Evolutionary conservation across 2,888 invertebrate genomes (phyloP), one percentile per base, ranked within the genome.

Genomic region (Lamellibrachia satsuma): DNA sequence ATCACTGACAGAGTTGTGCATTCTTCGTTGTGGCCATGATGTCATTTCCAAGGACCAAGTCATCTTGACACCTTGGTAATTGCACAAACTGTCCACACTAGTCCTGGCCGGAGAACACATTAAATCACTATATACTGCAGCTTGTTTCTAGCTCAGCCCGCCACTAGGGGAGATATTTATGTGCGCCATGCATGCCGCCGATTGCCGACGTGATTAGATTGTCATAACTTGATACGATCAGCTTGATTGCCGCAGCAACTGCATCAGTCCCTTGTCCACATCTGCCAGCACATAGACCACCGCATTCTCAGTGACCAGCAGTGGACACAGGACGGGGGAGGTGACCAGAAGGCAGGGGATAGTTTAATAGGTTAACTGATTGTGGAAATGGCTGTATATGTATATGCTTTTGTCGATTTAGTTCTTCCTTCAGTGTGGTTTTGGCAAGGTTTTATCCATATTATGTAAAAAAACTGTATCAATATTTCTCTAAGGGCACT

Each of bases 171-270:
- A 75, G 75, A 75, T 75, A 75, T 75, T 75, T 75, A 75, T 75
- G 75, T 75, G 75, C 75, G 75, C 75, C 75, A 15, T 75, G 75
- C 75, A 75, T 75, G 75, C 22, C n/a, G 22, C 22, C 75, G 75
- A 75, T 75, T 75, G 75, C 75, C 22, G n/a, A 75, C n/a, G 75
- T 75, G 75, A 75, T 75, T 75, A 75, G 75, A 75, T 75, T 75
- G 75, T 75, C 75, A 75, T 75, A 75, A 75, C 75, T 75, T 75
- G 75, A 75, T 75, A 75, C 75, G 75, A 75, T 75, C 75, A 75
- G 75, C 75, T 75, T 75, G 75, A 75, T 75, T 75, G 75, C 75
- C 22, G 75, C 22, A 22, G 15, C 75, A n/a, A 75, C 75, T 75
- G 22, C 75, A 75, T 75, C 75, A 75, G 15, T 75, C 75, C 75